Evolutionary conservation across 1,140 invertebrate species (phyloP), one percentile per base, ranked within the genome.

Genomic region (Zophobas morio): DNA sequence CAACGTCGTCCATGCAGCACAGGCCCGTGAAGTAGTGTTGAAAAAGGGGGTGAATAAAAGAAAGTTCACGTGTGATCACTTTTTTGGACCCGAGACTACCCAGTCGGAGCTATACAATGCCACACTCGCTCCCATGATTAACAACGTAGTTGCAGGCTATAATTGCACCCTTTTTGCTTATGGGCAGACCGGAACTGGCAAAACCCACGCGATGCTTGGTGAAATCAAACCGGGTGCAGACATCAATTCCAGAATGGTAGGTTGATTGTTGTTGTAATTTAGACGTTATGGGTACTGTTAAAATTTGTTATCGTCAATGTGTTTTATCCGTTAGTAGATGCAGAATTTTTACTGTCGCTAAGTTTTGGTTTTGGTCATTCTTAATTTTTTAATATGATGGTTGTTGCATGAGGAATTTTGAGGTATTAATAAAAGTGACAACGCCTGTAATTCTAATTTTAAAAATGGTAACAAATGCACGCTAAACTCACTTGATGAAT

Each of bases 141-240:
- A 98, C 57, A 95, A 96, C 75, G 97, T 99, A 0, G 88, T 99
- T 0, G 93, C 93, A 80, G 97, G 97, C 0, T 99, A 98, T 86
- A 99, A 98, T 87, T 96, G 96, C 1, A 99, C 97, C 0, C 96
- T 99, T 37, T 96, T 99, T 87, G 97, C 97, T 0, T 99, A 99
- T 86, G 97, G 97, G 0, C 97, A 98, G 87, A 98, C 96, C 0
- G 96, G 96, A 8, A 98, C 96, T 1, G 97, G 97, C 0, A 99
- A 99, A 87, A 98, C 97, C 0, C 97, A 95, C 84, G 98, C 97
- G 5, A 98, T 99, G 96, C 95, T 97, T 80, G 97, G 97, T 5
- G 49, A 79, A 89, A 94, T 74, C 70, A 42, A 70, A 53, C 3
- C 47, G n/a, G 56, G 8, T 2, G 4, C 36, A 54, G 20, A 96